These are phyloP conservation scores for Sebastiscus albofasciatus DNA, from an alignment of 2,797 vertebrate species.

Conservation along the genomic window DNA sequence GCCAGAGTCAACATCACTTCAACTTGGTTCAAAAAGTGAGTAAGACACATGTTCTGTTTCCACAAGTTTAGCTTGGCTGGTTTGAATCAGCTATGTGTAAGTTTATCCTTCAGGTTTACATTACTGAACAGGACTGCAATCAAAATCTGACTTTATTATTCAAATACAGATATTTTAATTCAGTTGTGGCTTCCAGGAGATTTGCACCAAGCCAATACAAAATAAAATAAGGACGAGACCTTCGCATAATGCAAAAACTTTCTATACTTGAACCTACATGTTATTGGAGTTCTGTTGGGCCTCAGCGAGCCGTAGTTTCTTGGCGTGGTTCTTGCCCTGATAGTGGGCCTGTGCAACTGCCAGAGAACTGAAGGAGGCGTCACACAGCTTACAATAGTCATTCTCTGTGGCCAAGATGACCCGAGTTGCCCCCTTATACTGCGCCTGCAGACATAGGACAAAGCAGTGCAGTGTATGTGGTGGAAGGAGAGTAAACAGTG, in stretches of 20 bases:
- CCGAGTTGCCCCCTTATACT: slow-evolving; percentile 89
- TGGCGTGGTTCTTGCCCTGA: slow-evolving; percentile 98
- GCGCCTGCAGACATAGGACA: slow-evolving; percentile 74
- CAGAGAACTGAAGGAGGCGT: slow-evolving; percentile 96
- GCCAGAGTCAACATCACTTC: neutral
- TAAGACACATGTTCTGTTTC: neutral
- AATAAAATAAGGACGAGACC: neutral
- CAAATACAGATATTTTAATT: neutral
- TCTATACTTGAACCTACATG: slow-evolving; percentile 84
- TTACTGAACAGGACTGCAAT: neutral
- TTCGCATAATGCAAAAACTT: neutral
- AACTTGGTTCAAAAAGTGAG: neutral
- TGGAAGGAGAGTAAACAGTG: slow-evolving; percentile 33
- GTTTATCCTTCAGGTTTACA: neutral
- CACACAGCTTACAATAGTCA: slow-evolving; percentile 98
- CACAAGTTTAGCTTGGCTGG: neutral
- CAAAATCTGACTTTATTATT: neutral
- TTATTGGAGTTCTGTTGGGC: slow-evolving; percentile 88
- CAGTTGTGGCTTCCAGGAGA: neutral
- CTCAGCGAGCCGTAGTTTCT: slow-evolving; percentile 93
- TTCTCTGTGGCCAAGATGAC: slow-evolving; percentile 98
- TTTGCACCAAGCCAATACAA: neutral
- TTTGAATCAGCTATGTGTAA: neutral
- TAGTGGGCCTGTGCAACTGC: slow-evolving; percentile 98
- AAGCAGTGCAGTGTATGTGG: slow-evolving; percentile 44